Percentiles rank a stretch among this genome's conserved stretches.
These are phyloP conservation scores for Stenolophus ochropezus DNA, from an alignment of 2,888 invertebrate genomes.

Conservation along the genomic window DNA sequence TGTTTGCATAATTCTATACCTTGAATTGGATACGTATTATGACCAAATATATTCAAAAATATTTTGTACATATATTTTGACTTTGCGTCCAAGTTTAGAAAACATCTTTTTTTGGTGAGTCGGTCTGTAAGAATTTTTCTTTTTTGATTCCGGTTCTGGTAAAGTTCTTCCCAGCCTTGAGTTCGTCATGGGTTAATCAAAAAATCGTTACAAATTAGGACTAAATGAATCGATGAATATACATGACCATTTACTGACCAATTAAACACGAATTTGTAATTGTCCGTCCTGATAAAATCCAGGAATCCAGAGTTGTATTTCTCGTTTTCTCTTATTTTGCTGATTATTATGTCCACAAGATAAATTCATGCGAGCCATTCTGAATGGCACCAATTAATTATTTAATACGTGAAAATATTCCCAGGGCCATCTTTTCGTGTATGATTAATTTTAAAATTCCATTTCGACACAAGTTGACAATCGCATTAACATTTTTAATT, in stretches of 20 bases:
- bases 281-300: constrained; percentile 45
- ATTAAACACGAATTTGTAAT: constrained; percentile 59
- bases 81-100: too few relatives aligned
- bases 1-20: not conserved
- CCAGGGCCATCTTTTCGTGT: not conserved
- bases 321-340: constrained; percentile 35
- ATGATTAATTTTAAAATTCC: constrained; percentile 27
- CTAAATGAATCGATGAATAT: constrained; percentile 53
- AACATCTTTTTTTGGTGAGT: too few relatives aligned
- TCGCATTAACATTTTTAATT: constrained; percentile 25
- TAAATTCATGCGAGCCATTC: not conserved
- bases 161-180: not conserved
- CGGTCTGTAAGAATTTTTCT: too few relatives aligned
- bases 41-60: too few relatives aligned
- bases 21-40: too few relatives aligned
- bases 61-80: too few relatives aligned
- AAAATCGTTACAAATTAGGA: constrained; percentile 58
- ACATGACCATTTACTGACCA: constrained; percentile 55
- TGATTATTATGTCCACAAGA: constrained; percentile 31
- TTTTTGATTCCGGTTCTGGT: not conserved
- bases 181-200: constrained; percentile 26
- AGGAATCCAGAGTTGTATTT: constrained; percentile 1
- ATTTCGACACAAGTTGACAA: constrained; percentile 19
- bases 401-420: constrained; percentile 35
- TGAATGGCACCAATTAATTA: constrained; percentile 30